Conservation (phyloP, 2,797 vertebrate genomes). For the Bovichtus variegatus region DNA sequence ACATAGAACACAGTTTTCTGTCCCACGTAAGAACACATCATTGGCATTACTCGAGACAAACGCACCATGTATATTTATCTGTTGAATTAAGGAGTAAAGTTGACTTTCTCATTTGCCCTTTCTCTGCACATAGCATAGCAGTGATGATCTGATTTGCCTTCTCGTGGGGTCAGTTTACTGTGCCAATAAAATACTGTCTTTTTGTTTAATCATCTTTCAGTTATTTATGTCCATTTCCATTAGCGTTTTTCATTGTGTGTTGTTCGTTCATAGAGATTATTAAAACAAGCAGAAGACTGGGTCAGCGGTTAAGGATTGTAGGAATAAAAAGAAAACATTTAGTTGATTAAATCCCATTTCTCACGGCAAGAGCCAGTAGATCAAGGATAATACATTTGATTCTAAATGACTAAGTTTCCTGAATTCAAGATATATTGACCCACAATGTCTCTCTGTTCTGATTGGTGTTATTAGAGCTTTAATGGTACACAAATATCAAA, state of each 20-base stretch:
- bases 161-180: conserved; percentile 39
- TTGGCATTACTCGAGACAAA: conserved; percentile 12
- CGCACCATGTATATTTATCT: background rate
- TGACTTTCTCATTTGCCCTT: conserved; percentile 72
- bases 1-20: background rate
- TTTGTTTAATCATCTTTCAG: conserved; percentile 35
- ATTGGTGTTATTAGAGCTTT: background rate
- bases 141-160: conserved; percentile 25
- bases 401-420: conserved; percentile 1
- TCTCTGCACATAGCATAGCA: conserved; percentile 40
- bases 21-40: background rate
- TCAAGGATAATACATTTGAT: background rate
- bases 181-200: conserved; percentile 24
- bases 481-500: background rate
- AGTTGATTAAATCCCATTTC: background rate
- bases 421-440: conserved; percentile 27
- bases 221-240: conserved; percentile 57
- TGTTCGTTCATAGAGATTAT: conserved; percentile 33
- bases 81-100: conserved; percentile 10
- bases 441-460: background rate
- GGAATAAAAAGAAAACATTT: background rate
- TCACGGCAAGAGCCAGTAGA: background rate
- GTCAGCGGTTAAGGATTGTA: conserved; percentile 18
- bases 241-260: conserved; percentile 36
- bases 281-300: background rate